phyloP scores from a whole-genome alignment of 2,888 invertebrate genomes.

The Escarpia spicata region DNA sequence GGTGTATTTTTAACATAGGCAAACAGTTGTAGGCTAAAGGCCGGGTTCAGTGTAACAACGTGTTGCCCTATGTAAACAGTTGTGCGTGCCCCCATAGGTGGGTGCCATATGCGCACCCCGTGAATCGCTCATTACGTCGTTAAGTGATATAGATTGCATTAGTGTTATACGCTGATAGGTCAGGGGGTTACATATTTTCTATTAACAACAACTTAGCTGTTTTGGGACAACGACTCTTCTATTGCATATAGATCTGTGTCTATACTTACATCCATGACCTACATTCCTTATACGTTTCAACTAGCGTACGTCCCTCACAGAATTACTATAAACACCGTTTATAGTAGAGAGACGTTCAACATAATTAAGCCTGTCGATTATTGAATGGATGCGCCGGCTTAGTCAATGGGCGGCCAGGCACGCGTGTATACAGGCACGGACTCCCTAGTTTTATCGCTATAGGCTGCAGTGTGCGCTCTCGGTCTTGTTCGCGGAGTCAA shows the following conservation, averaged over 20 bases:
- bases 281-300: neutral
- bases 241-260: too few relatives aligned
- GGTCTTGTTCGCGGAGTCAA: neutral
- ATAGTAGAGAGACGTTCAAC: neutral
- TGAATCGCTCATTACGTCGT: too few relatives aligned
- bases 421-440: neutral
- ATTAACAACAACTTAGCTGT: too few relatives aligned
- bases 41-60: neutral
- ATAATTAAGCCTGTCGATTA: neutral
- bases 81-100: too few relatives aligned
- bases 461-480: neutral
- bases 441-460: neutral
- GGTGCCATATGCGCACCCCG: too few relatives aligned
- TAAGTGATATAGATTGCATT: too few relatives aligned
- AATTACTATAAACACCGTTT: neutral
- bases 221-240: too few relatives aligned
- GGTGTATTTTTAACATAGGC: neutral
- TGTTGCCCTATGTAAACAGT: too few relatives aligned
- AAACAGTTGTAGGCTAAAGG: neutral
- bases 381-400: neutral
- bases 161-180: too few relatives aligned
- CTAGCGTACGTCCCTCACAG: neutral
- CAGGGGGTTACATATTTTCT: too few relatives aligned
- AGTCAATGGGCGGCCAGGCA: neutral
- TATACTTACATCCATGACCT: neutral